Conservation (phyloP, 2,113 vertebrate species). For the Brachionichthys hirsutus region DNA sequence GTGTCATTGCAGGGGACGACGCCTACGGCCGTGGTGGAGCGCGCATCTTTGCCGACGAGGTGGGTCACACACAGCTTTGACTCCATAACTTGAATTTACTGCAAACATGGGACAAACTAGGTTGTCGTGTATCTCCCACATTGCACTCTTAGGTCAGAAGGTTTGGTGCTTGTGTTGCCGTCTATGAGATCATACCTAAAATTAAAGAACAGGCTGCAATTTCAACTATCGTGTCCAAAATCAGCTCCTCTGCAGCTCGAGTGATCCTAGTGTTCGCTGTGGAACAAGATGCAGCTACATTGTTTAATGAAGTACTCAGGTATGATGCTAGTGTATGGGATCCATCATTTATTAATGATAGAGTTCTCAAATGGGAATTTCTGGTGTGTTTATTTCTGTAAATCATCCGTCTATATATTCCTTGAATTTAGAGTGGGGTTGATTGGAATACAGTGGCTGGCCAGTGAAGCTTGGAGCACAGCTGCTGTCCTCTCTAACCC, state of each 20-base stretch:
- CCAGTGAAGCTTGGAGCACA: constrained; percentile 82
- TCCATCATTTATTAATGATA: background rate
- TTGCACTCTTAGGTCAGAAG: constrained; percentile 50
- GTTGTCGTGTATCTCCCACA: background rate
- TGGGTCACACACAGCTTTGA: constrained; percentile 27
- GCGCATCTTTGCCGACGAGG: constrained; percentile 73
- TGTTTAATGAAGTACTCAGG: constrained; percentile 73
- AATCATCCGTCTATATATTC: background rate
- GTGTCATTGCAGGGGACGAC: constrained; percentile 79
- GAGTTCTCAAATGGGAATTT: background rate
- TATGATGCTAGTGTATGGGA: constrained; percentile 8
- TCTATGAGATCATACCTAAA: constrained; percentile 79
- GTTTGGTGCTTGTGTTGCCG: constrained; percentile 72
- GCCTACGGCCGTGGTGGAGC: constrained; percentile 78
- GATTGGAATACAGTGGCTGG: constrained; percentile 79
- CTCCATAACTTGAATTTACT: background rate
- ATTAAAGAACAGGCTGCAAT: constrained; percentile 64
- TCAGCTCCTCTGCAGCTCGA: constrained; percentile 66
- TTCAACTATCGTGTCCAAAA: constrained; percentile 69
- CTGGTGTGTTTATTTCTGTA: constrained; percentile 6
- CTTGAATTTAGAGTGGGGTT: constrained; percentile 61
- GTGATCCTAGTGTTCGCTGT: constrained; percentile 80
- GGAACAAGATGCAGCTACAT: constrained; percentile 76
- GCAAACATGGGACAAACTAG: background rate
- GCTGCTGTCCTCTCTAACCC: constrained; percentile 74